Conservation (phyloP, 2,888 invertebrate species). For the Orthonevra nobilis region DNA sequence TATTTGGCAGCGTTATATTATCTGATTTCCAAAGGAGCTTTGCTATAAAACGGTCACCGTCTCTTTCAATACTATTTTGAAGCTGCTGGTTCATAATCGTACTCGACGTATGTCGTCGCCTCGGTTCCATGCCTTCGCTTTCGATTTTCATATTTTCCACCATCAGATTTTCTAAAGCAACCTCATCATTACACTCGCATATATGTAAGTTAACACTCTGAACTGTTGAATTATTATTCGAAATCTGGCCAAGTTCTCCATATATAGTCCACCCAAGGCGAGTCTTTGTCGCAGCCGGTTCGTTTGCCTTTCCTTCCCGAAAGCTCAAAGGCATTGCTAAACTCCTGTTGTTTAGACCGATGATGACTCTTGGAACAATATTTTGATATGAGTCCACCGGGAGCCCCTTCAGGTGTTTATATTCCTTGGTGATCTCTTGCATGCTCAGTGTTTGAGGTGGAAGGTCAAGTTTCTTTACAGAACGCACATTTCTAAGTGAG, state of each 20-base stretch:
- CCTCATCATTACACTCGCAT: constrained; percentile 50
- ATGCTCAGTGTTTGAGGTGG: constrained; percentile 29
- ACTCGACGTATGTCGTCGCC: not conserved
- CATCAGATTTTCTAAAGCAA: constrained; percentile 52
- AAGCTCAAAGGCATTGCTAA: constrained; percentile 45
- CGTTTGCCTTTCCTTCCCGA: constrained; percentile 39
- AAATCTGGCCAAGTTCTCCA: constrained; percentile 5
- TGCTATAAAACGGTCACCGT: constrained; percentile 45
- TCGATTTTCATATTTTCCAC: constrained; percentile 28
- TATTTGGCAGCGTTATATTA: constrained; percentile 69
- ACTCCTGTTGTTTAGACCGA: constrained; percentile 48
- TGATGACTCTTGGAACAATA: constrained; percentile 27
- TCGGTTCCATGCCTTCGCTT: constrained; percentile 9
- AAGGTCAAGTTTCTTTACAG: constrained; percentile 39
- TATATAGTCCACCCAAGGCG: constrained; percentile 57
- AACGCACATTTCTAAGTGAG: constrained; percentile 10
- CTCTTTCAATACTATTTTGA: constrained; percentile 15
- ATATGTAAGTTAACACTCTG: constrained; percentile 30
- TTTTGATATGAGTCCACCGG: constrained; percentile 41
- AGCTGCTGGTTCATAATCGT: not conserved
- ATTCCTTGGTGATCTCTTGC: constrained; percentile 22
- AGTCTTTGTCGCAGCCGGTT: constrained; percentile 52
- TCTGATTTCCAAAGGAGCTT: constrained; percentile 70
- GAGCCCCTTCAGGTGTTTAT: constrained; percentile 45
- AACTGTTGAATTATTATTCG: not conserved